These are phyloP conservation scores for Coelopa pilipes DNA, from an alignment of 2,888 invertebrate species.

Conservation along the genomic window DNA sequence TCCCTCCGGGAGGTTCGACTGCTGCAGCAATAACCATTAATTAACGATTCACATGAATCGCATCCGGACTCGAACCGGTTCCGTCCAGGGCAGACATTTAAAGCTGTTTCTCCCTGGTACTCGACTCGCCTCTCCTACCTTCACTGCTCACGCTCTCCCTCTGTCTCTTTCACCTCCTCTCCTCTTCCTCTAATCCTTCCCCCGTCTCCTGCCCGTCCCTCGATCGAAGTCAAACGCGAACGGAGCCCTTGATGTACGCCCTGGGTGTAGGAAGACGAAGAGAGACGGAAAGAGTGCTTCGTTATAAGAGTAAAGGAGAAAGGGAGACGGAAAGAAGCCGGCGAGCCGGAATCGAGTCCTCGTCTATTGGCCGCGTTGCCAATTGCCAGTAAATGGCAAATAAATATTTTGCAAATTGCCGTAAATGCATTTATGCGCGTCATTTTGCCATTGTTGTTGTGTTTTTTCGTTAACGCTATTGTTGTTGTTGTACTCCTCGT, in stretches of 20 bases:
- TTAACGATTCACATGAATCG: constrained; percentile 1
- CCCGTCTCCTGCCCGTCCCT: too few relatives aligned
- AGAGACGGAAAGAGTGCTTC: too few relatives aligned
- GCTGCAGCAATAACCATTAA: constrained; percentile 2
- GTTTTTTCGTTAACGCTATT: neutral
- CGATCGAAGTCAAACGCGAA: too few relatives aligned
- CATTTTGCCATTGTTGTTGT: neutral
- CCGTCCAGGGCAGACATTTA: too few relatives aligned
- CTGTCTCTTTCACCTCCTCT: neutral
- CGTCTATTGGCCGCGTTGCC: constrained; percentile 11
- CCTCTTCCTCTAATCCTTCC: neutral
- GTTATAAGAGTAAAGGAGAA: too few relatives aligned
- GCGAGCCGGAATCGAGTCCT: too few relatives aligned
- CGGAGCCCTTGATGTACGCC: too few relatives aligned
- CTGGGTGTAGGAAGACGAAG: too few relatives aligned
- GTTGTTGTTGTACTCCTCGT: neutral
- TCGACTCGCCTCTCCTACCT: neutral
- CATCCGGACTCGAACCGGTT: too few relatives aligned
- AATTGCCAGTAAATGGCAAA: constrained; percentile 16
- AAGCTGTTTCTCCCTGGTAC: too few relatives aligned
- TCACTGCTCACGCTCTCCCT: neutral
- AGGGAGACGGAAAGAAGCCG: too few relatives aligned
- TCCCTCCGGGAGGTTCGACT: too few relatives aligned
- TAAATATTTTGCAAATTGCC: constrained; percentile 21
- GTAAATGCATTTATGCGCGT: constrained; percentile 5